Evolutionary conservation across 1,140 invertebrate species (phyloP).

Genomic region (Triops cancriformis): DNA sequence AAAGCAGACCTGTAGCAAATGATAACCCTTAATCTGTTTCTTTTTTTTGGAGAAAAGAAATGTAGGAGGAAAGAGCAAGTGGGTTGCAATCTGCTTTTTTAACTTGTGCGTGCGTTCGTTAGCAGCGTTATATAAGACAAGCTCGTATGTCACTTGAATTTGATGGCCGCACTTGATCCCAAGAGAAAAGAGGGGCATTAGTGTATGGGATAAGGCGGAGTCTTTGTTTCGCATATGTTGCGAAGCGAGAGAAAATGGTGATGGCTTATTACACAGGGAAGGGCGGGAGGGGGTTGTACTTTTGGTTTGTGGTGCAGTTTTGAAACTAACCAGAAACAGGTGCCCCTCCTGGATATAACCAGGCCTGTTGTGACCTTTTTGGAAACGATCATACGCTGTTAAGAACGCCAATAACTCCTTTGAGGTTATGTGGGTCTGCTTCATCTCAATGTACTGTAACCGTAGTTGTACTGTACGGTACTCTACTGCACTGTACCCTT

Average conservation of each 20-base stretch:
- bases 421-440: constrained; percentile 1
- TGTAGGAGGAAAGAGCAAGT: neutral
- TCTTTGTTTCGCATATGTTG: neutral
- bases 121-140: neutral
- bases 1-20: neutral
- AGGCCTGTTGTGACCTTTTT: neutral
- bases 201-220: neutral
- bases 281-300: neutral
- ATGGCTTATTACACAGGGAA: neutral
- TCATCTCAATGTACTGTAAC: neutral
- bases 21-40: constrained; percentile 10
- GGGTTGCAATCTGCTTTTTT: neutral
- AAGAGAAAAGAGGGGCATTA: neutral
- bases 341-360: neutral
- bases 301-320: neutral
- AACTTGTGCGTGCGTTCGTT: neutral
- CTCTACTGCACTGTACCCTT: neutral
- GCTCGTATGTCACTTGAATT: neutral
- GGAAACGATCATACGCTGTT: neutral
- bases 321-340: constrained; percentile 10
- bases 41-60: too few relatives aligned
- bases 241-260: neutral
- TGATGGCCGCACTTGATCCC: neutral
- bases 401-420: neutral
- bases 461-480: neutral